phyloP scores from a whole-genome alignment of 2,113 vertebrate species.

The Strigops habroptila region DNA sequence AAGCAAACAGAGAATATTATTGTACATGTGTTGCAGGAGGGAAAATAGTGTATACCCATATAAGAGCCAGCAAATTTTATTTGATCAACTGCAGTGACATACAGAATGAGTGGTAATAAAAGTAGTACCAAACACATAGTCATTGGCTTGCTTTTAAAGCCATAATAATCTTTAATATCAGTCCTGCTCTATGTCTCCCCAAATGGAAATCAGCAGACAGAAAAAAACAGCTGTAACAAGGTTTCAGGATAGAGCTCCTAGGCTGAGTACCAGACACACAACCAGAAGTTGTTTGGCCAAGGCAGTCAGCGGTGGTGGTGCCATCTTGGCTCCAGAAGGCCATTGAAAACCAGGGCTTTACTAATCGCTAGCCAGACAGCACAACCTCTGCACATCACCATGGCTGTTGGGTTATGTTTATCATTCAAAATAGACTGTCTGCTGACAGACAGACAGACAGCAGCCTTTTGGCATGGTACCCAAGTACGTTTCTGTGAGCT shows the following conservation, averaged over 20 bases:
- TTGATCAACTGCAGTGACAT: background rate
- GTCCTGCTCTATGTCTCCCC: background rate
- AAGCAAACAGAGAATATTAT: background rate
- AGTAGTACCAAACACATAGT: background rate
- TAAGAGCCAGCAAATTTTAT: background rate
- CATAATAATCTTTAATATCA: background rate
- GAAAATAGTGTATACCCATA: background rate
- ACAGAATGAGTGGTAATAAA: background rate
- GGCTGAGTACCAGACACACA: background rate
- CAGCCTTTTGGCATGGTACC: background rate
- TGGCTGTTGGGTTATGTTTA: background rate
- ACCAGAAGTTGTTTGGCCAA: background rate
- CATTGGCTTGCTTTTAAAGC: background rate
- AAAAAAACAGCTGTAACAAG: background rate
- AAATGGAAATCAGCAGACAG: background rate
- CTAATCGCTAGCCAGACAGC: background rate
- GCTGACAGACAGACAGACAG: background rate
- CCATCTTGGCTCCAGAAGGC: background rate
- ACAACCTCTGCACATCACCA: accelerated
- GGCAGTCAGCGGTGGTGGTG: background rate
- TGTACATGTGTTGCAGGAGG: background rate
- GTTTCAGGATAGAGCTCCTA: background rate
- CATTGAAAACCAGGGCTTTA: background rate
- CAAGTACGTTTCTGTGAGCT: background rate
- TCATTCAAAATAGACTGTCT: background rate